Percentiles rank a stretch among this genome's conserved stretches.
phyloP scores from a whole-genome alignment of 35 echinoderm and acorn worm species.

The Amphiura filiformis region DNA sequence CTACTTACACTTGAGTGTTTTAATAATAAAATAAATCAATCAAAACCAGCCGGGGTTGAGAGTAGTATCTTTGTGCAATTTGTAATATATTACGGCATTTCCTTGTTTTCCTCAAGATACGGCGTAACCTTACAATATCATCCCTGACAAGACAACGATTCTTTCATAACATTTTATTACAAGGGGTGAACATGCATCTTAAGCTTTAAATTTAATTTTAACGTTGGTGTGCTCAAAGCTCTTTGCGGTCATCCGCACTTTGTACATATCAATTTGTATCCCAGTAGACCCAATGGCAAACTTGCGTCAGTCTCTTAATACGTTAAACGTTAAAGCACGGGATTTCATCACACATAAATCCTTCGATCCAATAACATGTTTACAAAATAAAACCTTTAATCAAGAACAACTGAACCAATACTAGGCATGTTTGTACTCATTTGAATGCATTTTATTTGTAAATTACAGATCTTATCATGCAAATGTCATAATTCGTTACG shows the following conservation, averaged over 20 bases:
- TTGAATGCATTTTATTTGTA: no score
- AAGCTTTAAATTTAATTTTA: slow-evolving; percentile 13
- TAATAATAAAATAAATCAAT: no score
- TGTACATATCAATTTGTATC: slow-evolving; percentile 5
- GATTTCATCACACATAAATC: no score
- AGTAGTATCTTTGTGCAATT: neutral
- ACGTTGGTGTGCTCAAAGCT: neutral
- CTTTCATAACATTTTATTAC: slow-evolving; percentile 8
- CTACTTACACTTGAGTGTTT: no score
- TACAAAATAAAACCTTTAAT: no score
- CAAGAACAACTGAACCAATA: no score
- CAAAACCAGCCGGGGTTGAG: no score
- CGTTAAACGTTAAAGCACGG: no score
- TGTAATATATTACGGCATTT: neutral
- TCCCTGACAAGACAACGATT: neutral
- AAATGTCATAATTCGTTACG: no score
- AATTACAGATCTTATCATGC: no score
- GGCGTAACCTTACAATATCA: neutral
- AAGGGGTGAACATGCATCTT: neutral
- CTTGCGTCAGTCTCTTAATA: slow-evolving; percentile 6
- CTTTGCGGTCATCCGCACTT: neutral
- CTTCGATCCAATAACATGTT: no score
- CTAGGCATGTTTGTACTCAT: no score
- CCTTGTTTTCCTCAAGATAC: neutral
- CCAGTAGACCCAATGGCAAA: neutral